Base-by-base conservation (phyloP, 2,888 invertebrate genomes). In the Leucozona laternaria region DNA sequence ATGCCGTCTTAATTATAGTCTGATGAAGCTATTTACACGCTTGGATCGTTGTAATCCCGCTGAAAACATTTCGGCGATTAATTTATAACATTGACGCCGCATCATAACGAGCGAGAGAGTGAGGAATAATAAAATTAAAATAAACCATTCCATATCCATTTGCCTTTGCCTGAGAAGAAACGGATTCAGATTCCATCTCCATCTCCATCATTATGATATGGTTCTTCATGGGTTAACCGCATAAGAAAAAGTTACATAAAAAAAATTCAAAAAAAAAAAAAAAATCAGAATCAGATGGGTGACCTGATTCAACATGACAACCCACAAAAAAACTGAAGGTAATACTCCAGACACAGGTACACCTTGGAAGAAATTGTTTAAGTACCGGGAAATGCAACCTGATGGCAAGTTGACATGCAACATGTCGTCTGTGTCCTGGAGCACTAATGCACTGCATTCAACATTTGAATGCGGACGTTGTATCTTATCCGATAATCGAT, bases 231-330 rank as follows among this genome's bases (percentile, higher is more conserved):
- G 66, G 40, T 71, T 70, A 71, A 76, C 79, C 79, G 43, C 73
- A 75, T 53, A 53, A 15, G 8, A 15, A 15, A 53, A 25, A 25
- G 2, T 25, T 13, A 13, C 8, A 50, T 50, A n/a, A 50, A 31
- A 25, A 62, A 58, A 0, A 11, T 8, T n/a, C 7, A 48, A 11
- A 48, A 34, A 66, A 50, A 34, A 20, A 11, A n/a, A 40, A 62
- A 28, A 34, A 5, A 31, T 5, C 45, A 13, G 20, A 58, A 73
- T 34, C 70, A 48, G 53, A 79, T 28, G 75, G 62, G 43, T 85
- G 85, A 85, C 85, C 85, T 85, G 81, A 85, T 85, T 85, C 66
- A 73, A 81, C 81, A 68, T 85, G 85, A 85, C 85, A 85, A 81
- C 48, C 55, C 76, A 53, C 48, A 45, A 43, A 58, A 66, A 77